These are phyloP conservation scores for Ylistrum balloti DNA, from an alignment of 1,140 invertebrate genomes.

Conservation along the genomic window DNA sequence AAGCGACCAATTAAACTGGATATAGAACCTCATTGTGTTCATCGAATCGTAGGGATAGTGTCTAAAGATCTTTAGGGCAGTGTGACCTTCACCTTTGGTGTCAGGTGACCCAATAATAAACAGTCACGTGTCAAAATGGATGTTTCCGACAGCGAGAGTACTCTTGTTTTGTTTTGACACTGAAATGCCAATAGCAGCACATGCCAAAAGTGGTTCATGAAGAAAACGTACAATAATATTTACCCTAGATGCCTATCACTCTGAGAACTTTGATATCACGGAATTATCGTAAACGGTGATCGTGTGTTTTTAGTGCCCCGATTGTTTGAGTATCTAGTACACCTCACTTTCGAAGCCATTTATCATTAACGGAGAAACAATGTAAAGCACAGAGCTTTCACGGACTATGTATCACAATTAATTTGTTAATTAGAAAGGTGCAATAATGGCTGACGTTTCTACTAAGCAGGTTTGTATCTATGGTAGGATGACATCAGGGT, in stretches of 20 bases:
- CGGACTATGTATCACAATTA: no score
- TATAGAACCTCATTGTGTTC: background rate
- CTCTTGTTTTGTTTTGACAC: conserved; percentile 23
- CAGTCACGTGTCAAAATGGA: conserved; percentile 21
- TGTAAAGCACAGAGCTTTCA: no score
- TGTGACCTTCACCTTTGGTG: conserved; percentile 30
- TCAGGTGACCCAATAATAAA: conserved; percentile 34
- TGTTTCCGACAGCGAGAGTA: background rate
- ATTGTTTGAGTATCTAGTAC: background rate
- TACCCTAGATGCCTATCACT: background rate
- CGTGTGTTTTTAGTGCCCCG: background rate
- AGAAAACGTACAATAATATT: background rate
- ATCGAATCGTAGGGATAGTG: background rate
- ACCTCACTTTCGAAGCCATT: no score
- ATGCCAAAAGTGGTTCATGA: background rate
- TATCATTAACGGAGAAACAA: no score
- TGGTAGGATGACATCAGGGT: no score
- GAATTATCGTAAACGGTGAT: background rate
- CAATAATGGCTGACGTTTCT: no score
- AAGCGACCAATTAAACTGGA: background rate
- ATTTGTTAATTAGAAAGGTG: no score
- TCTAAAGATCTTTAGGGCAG: background rate
- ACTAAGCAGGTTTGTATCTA: no score
- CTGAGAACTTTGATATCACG: conserved; percentile 8
- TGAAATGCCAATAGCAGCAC: conserved; percentile 15